Base-by-base conservation (phyloP, 1,140 invertebrate genomes). In the Monochamus saltuarius region DNA sequence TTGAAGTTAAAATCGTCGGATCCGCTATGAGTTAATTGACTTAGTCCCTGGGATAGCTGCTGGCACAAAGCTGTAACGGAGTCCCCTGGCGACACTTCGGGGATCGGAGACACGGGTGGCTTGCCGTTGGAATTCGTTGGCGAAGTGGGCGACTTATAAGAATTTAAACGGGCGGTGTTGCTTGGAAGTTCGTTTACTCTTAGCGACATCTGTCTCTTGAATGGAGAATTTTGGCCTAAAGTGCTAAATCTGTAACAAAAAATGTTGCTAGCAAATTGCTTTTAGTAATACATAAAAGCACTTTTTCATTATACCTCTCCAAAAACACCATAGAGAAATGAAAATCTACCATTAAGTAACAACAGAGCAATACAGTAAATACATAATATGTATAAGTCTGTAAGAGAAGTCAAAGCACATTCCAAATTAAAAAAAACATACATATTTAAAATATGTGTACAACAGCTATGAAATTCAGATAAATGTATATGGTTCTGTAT, bases 141-240 rank as follows among this genome's bases (percentile, higher is more conserved):
- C 64, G 71, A 71, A 46, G 66, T 61, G 14, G 70, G 62, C 52
- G 66, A 65, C 46, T 77, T 76, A 59, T 79, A 73, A 71, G 82
- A 76, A 80, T 87, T 80, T 81, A 87, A 78, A 73, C 95, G 85
- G 77, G 97, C 93, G 62, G 95, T 79, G 73, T 93, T 97, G 68
- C 94, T 96, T 50, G 95, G 95, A 74, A 98, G 83, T 80, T 97
- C 95, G 73, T 89, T 92, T 62, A 97, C 85, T 45, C 95, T 86
- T 61, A 98, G 83, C 61, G 95, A 98, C 79, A 97, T 88, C 76
- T 98, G 94, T 17, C 95, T 82, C 80, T 98, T 98, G 79, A 98
- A 98, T 7, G 95, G 95, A 29, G 94, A 97, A 59, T 84, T 84
- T 66, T 89, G 87, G 64, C 87, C 90, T 57, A 91, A 79, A 72